phyloP scores from a whole-genome alignment of 2,113 vertebrate genomes.

The Dolichotis patagonum region DNA sequence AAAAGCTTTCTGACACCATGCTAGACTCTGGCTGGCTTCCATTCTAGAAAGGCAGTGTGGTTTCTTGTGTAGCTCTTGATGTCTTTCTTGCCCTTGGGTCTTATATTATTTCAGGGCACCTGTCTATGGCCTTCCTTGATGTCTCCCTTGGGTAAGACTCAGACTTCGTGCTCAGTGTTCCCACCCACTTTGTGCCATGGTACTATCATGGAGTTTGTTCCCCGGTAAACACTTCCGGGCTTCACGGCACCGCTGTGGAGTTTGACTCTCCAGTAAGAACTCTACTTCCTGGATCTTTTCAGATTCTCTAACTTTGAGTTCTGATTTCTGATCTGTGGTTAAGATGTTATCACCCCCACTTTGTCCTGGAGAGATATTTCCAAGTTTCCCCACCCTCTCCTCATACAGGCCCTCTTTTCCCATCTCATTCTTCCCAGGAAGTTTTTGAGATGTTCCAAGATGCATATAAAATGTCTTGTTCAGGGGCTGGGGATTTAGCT shows the following conservation, averaged over 20 bases:
- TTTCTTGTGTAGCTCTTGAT: neutral
- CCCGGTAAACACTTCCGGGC: neutral
- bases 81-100: neutral
- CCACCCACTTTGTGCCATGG: neutral
- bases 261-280: neutral
- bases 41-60: neutral
- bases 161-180: neutral
- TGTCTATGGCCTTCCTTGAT: neutral
- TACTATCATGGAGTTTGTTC: neutral
- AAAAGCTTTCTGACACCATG: neutral
- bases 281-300: neutral
- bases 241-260: neutral
- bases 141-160: neutral
- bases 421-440: conserved; percentile 28
- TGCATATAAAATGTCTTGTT: neutral
- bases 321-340: conserved; percentile 14
- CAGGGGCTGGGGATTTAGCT: too few relatives aligned
- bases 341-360: neutral
- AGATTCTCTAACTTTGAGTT: conserved; percentile 39
- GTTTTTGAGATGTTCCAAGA: neutral
- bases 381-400: neutral
- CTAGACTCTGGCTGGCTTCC: neutral
- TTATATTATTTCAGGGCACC: neutral
- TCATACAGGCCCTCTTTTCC: neutral
- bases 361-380: conserved; percentile 33